These are phyloP conservation scores for Cranoglanis bouderius DNA, from an alignment of 2,113 vertebrate species.

Conservation along the genomic window DNA sequence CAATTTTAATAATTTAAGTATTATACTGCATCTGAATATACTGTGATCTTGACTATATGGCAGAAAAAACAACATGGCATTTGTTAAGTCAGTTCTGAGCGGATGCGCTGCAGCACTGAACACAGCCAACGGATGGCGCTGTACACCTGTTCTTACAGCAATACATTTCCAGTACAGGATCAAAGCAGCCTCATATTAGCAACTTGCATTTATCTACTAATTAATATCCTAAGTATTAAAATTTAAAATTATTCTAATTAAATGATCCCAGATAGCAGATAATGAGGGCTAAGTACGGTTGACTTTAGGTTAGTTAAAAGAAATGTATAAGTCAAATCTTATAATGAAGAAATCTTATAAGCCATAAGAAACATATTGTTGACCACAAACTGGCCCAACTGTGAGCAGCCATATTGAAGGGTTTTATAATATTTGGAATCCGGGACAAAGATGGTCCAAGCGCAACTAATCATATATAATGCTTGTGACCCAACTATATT, in stretches of 20 bases:
- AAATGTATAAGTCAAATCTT: background rate
- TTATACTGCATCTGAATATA: background rate
- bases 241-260: background rate
- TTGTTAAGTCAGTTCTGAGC: background rate
- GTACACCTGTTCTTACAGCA: background rate
- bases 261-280: background rate
- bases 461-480: background rate
- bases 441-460: background rate
- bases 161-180: too few species aligned
- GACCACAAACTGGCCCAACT: background rate
- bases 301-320: background rate
- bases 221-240: background rate
- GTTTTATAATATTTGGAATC: background rate
- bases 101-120: background rate
- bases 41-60: background rate
- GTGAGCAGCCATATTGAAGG: background rate
- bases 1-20: background rate
- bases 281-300: background rate
- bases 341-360: background rate
- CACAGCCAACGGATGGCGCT: conserved; percentile 9
- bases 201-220: background rate
- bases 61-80: background rate
- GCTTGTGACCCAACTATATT: background rate
- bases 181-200: background rate
- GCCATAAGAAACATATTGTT: background rate